These are phyloP conservation scores for Hemithea aestivaria DNA, from an alignment of 2,888 invertebrate species.

Conservation along the genomic window DNA sequence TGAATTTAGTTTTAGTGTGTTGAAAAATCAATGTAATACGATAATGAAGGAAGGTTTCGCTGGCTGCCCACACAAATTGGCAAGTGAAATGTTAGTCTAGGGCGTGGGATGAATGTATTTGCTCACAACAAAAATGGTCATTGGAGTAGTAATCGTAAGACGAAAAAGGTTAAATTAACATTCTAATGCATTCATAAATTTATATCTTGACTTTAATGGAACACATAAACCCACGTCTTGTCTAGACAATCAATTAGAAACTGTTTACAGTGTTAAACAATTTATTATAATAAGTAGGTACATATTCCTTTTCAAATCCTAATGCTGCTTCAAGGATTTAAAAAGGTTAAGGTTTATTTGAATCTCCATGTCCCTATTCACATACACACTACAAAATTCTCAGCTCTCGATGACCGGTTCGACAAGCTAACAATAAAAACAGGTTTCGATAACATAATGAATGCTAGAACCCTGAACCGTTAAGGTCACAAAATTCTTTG, in stretches of 20 bases:
- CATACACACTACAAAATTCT: no score
- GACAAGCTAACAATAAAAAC: constrained; percentile 48
- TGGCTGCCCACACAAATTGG: constrained; percentile 26
- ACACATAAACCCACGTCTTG: background rate
- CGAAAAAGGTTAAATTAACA: constrained; percentile 23
- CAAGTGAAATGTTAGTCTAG: constrained; percentile 31
- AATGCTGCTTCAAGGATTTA: no score
- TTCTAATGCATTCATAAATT: constrained; percentile 15
- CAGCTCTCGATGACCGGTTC: constrained; percentile 36
- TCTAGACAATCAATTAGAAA: background rate
- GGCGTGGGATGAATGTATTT: constrained; percentile 34
- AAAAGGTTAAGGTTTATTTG: no score
- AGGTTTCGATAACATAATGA: constrained; percentile 49
- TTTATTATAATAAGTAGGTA: no score
- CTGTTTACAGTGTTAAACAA: no score
- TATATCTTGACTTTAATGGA: constrained; percentile 4
- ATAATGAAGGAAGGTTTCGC: constrained; percentile 19
- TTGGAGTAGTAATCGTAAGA: constrained; percentile 23
- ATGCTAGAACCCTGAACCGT: constrained; percentile 32
- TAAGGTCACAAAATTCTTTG: constrained; percentile 30
- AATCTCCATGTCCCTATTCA: no score
- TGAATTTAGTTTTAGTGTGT: no score
- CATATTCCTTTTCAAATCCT: no score
- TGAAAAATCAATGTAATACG: background rate
- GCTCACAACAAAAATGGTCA: constrained; percentile 25